Evolutionary conservation across 2,113 vertebrate genomes (phyloP), one percentile per base, ranked within the genome.

Genomic region (Gymnarchus niloticus): DNA sequence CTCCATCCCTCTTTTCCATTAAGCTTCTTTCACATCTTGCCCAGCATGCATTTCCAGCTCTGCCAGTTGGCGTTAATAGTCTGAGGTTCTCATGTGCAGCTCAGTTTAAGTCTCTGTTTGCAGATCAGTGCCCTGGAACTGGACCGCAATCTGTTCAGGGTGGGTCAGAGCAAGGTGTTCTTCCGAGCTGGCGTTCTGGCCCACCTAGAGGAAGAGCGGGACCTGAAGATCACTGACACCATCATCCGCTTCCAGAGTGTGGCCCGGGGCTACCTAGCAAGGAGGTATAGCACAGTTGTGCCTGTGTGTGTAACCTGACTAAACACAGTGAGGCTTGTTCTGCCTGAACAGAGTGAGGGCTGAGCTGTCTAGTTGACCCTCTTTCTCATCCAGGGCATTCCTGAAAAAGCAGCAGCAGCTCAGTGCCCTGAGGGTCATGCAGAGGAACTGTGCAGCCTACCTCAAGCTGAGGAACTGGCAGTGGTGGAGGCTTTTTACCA

Each of bases 121-220:
- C 88, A 97, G 97, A 97, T 97, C 91, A 93, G 89, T 83, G 96
- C 96, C 85, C 88, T 97, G 90, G 97, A 98, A 59, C 90, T 98
- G 87, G 97, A 98, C 85, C 92, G 90, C 85, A 97, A 98, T 90
- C 93, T 97, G 76, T 98, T 94, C 91, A 93, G 96, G 0, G 96
- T 97, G 84, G 97, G 97, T 65, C 97, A 98, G 92, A 98, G 96
- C 90, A 98, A 98, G 91, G 96, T 97, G 87, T 98, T 98, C 92
- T 97, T 98, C 93, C 93, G 97, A 85, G 96, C 96, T 0, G 97
- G 97, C 33, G 96, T 98, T 81, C 90, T 98, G 90, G 97, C 92
- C 87, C 97, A 97, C 85, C 91, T 97, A 87, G 97, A 98, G 69
- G 97, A 98, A 85, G 97, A 98, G 59, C 91, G 97, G 85, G 97